phyloP scores from a whole-genome alignment of 2,888 invertebrate genomes.

The Volucella inanis region DNA sequence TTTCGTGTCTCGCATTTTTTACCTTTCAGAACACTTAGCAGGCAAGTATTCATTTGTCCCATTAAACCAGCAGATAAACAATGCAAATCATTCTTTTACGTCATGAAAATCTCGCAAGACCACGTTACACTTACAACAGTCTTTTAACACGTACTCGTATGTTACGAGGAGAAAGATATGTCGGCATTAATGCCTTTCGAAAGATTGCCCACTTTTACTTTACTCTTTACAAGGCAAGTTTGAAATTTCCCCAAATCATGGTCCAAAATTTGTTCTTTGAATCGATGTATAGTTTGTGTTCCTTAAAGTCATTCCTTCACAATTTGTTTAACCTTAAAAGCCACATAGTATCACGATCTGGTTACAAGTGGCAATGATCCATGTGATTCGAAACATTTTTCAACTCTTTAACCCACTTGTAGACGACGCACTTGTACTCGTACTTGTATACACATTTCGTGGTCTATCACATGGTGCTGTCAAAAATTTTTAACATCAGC shows the following conservation, averaged over 20 bases:
- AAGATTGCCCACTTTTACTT: too few relatives aligned
- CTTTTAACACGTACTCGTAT: too few relatives aligned
- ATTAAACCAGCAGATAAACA: too few relatives aligned
- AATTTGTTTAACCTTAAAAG: background rate
- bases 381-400: constrained; percentile 43
- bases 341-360: constrained; percentile 56
- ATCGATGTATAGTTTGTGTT: background rate
- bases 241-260: background rate
- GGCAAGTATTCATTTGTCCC: too few relatives aligned
- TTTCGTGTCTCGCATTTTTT: too few relatives aligned
- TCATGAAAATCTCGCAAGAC: too few relatives aligned
- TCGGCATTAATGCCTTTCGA: too few relatives aligned
- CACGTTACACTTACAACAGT: too few relatives aligned
- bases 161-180: too few relatives aligned
- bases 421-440: constrained; percentile 28
- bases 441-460: constrained; percentile 56
- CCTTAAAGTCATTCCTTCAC: background rate
- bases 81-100: too few relatives aligned
- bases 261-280: background rate
- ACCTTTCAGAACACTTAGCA: too few relatives aligned
- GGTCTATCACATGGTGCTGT: constrained; percentile 58
- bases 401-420: constrained; percentile 68
- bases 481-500: constrained; percentile 59
- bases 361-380: constrained; percentile 58
- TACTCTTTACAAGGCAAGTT: background rate